Evolutionary conservation across 2,888 invertebrate species (phyloP).

Genomic region (Brachycybe producta): DNA sequence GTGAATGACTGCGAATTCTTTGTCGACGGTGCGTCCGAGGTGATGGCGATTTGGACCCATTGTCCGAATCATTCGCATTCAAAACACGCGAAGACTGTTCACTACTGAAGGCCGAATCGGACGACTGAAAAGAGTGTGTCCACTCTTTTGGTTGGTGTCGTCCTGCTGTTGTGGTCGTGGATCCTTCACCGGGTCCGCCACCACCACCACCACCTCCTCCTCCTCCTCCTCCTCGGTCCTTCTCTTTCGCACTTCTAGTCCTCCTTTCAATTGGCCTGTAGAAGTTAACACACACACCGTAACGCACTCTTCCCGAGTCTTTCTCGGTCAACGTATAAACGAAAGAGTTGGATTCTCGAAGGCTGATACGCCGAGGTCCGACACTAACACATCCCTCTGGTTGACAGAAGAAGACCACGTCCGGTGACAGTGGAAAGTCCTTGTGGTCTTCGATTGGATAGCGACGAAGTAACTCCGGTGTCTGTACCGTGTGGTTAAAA

Average conservation of each 20-base stretch:
- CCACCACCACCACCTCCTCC: constrained; percentile 45
- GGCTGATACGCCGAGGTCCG: constrained; percentile 68
- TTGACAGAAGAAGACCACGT: constrained; percentile 99
- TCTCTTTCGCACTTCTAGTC: not conserved
- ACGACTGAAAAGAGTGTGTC: constrained; percentile 42
- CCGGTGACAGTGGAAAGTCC: constrained; percentile 92
- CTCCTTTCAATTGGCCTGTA: constrained; percentile 60
- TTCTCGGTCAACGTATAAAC: constrained; percentile 98
- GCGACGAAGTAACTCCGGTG: constrained; percentile 85
- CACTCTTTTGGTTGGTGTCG: constrained; percentile 42
- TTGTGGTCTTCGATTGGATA: constrained; percentile 91
- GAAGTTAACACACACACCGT: constrained; percentile 97
- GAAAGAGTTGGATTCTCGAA: constrained; percentile 87
- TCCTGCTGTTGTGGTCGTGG: constrained; percentile 39
- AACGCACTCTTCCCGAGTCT: constrained; percentile 73
- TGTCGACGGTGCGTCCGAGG: constrained; percentile 32
- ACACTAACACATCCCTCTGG: constrained; percentile 89
- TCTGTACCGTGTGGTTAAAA: constrained; percentile 47
- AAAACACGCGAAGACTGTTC: constrained; percentile 14
- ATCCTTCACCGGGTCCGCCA: constrained; percentile 36
- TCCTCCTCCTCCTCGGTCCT: not conserved
- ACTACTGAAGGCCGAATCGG: constrained; percentile 64
- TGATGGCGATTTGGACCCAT: constrained; percentile 22
- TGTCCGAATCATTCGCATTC: constrained; percentile 20
- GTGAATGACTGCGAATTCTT: constrained; percentile 76